These are phyloP conservation scores for Acestrorhynchus altus DNA, from an alignment of 2,797 vertebrate species.

Conservation along the genomic window DNA sequence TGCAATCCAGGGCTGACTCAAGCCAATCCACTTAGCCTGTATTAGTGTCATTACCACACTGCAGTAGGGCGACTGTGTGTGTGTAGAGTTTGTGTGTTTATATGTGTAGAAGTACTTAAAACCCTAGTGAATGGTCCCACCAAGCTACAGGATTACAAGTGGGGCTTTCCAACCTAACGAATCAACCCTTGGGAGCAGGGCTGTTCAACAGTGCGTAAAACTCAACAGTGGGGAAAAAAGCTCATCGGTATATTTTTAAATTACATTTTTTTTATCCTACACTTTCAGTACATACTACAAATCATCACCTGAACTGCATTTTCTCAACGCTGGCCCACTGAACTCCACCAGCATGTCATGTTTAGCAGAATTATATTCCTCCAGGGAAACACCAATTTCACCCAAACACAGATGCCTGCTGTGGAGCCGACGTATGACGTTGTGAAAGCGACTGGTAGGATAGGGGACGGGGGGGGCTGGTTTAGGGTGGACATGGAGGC, in stretches of 20 bases:
- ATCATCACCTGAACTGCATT: background rate
- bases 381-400: constrained; percentile 33
- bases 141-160: constrained; percentile 4
- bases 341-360: constrained; percentile 9
- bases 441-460: constrained; percentile 4
- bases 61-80: constrained; percentile 56
- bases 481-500: constrained; percentile 65
- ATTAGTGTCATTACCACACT: constrained; percentile 78
- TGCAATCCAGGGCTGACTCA: constrained; percentile 69
- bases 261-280: too few species aligned
- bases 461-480: background rate
- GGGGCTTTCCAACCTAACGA: background rate
- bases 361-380: constrained; percentile 17
- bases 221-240: background rate
- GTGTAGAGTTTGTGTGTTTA: constrained; percentile 15
- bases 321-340: constrained; percentile 2
- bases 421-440: constrained; percentile 27
- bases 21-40: constrained; percentile 80
- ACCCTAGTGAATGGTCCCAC: constrained; percentile 15
- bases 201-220: constrained; percentile 8
- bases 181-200: constrained; percentile 3
- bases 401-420: constrained; percentile 37
- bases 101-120: constrained; percentile 7
- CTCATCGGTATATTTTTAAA: background rate
- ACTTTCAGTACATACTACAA: background rate